phyloP scores from a whole-genome alignment of 1,140 invertebrate species.

The Heliothis subflexa region DNA sequence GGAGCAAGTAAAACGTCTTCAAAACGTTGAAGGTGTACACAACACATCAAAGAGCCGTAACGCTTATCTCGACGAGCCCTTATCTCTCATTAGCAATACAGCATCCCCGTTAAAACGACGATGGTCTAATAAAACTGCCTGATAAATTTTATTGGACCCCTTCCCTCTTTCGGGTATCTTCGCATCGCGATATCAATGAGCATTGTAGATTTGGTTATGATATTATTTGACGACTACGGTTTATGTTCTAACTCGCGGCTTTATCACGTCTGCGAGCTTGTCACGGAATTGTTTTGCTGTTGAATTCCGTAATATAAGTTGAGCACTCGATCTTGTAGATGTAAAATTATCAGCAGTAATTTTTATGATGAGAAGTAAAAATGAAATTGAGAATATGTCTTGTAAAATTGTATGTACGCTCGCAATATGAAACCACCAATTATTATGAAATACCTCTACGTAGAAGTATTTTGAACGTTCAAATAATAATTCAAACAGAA shows the following conservation, averaged over 20 bases:
- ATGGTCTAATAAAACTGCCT: conserved; percentile 58
- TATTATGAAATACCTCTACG: too few relatives aligned
- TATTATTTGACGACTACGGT: conserved; percentile 40
- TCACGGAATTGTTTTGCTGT: conserved; percentile 19
- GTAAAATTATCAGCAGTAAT: neutral
- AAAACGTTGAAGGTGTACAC: neutral
- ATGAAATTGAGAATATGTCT: neutral
- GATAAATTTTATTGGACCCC: conserved; percentile 61
- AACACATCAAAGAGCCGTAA: neutral
- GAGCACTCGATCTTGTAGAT: neutral
- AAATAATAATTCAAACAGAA: too few relatives aligned
- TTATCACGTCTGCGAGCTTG: conserved; percentile 17
- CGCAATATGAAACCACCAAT: too few relatives aligned
- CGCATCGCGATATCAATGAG: conserved; percentile 42
- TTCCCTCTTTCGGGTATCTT: conserved; percentile 43
- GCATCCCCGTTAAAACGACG: conserved; percentile 55
- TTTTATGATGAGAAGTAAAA: neutral
- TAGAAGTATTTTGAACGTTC: too few relatives aligned
- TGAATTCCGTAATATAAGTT: neutral
- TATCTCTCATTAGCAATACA: conserved; percentile 65
- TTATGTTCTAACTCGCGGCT: conserved; percentile 9
- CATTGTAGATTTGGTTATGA: conserved; percentile 38
- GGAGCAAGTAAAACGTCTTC: neutral
- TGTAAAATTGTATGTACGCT: too few relatives aligned
- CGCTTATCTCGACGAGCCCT: conserved; percentile 32